phyloP scores from a whole-genome alignment of 2,888 invertebrate species.

The Coecobrya sp. region DNA sequence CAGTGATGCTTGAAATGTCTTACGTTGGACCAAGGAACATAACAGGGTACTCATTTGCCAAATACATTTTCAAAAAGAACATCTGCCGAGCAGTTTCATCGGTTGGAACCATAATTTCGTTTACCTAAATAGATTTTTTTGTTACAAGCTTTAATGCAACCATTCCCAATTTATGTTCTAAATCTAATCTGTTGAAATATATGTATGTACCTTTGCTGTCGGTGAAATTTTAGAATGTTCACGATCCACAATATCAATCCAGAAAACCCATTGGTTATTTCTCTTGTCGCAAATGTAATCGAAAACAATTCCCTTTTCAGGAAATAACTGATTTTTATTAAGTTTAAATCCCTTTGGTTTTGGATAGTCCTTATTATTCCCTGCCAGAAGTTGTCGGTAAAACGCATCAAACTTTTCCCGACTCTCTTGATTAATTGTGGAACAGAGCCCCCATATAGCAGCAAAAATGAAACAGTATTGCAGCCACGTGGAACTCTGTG shows the following conservation, averaged over 20 bases:
- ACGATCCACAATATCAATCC: constrained; percentile 91
- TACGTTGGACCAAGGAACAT: constrained; percentile 93
- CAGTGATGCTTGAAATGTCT: background rate
- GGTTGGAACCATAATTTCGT: constrained; percentile 95
- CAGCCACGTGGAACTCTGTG: constrained; percentile 93
- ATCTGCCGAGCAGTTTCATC: constrained; percentile 95
- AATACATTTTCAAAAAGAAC: constrained; percentile 94
- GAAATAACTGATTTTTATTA: constrained; percentile 96
- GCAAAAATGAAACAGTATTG: constrained; percentile 96
- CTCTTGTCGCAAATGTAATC: constrained; percentile 97
- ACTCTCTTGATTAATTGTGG: constrained; percentile 92
- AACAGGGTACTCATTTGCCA: constrained; percentile 92
- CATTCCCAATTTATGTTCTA: too few species aligned
- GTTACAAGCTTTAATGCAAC: too few species aligned
- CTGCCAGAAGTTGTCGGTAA: constrained; percentile 93
- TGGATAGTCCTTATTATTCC: constrained; percentile 91
- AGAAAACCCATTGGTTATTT: constrained; percentile 96
- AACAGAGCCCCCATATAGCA: constrained; percentile 95
- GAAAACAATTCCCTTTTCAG: constrained; percentile 94
- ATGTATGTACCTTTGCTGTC: constrained; percentile 88
- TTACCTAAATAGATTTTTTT: constrained; percentile 88
- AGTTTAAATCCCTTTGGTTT: constrained; percentile 96
- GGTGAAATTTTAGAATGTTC: constrained; percentile 89
- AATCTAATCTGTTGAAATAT: background rate
- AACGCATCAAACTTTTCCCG: constrained; percentile 93